Evolutionary conservation across 2,797 vertebrate genomes (phyloP), one percentile per base, ranked within the genome.

Genomic region (Zenarchopterus dispar): DNA sequence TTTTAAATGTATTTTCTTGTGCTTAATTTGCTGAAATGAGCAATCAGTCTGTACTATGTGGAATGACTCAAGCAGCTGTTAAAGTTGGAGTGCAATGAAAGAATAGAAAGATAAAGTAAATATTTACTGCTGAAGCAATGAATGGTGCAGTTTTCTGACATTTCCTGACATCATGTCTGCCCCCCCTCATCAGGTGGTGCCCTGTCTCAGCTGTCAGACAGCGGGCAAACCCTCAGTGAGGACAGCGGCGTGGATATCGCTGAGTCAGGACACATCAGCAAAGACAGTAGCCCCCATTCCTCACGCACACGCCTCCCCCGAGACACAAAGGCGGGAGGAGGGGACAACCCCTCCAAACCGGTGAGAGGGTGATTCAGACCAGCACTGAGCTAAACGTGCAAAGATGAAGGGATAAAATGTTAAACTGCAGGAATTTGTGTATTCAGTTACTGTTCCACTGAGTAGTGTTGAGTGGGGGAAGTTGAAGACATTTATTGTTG

Each of bases 241-340:
- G 97, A 99, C 95, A 98, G 97, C 33, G 97, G 97, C 1, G 97
- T 99, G 89, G 97, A 99, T 64, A 95, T 97, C 2, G 95, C 96
- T 0, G 97, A 97, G 63, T 83, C 88, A 65, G 90, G 92, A 76
- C 91, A 86, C 70, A 9, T 94, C 23, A 87, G 92, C 88, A 95
- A 94, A 70, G 95, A 97, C 84, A 93, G 85, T 90, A 94, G 89
- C 84, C 90, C 82, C 0, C 89, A 84, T 8, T 80, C 92, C 43
- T 83, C 91, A 84, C 94, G 92, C 84, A 90, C 90, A 63, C 93
- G 90, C 60, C 92, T 87, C 78, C 89, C 86, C 69, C 93, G 88
- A 82, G 94, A 95, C 75, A 63, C 65, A 15, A 55, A 82, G 24
- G 91, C 89, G 80, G 91, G 81, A 0, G 91, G 94, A 70, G 89